Conservation (phyloP, 1,140 invertebrate genomes). For the Aphaenogaster floridana region DNA sequence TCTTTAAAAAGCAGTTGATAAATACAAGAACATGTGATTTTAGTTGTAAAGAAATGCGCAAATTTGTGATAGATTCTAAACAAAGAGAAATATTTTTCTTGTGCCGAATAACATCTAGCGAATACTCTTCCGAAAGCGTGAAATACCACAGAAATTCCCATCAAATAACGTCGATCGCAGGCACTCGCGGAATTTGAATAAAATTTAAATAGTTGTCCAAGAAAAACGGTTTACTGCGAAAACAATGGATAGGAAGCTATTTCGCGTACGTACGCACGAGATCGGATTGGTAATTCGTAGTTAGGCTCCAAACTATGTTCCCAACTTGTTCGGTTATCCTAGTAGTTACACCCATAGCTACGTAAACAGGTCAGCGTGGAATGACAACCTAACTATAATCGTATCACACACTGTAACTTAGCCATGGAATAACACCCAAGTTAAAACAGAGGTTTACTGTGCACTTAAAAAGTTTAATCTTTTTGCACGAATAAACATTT, state of each 20-base stretch:
- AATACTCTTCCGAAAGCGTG: conserved; percentile 12
- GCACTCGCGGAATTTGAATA: conserved; percentile 57
- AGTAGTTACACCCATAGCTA: conserved; percentile 53
- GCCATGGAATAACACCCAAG: conserved; percentile 10
- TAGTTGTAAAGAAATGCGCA: neutral
- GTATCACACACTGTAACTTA: conserved; percentile 62
- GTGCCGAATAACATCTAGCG: conserved; percentile 7
- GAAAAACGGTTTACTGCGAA: conserved; percentile 54
- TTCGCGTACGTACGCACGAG: conserved; percentile 44
- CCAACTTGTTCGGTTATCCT: conserved; percentile 68
- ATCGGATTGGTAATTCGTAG: conserved; percentile 70
- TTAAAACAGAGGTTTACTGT: neutral
- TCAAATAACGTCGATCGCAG: conserved; percentile 31
- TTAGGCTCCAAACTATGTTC: conserved; percentile 64
- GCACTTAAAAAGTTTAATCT: neutral
- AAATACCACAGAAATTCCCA: conserved; percentile 58
- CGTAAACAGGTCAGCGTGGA: conserved; percentile 56
- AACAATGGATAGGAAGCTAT: conserved; percentile 60
- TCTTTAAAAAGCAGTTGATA: neutral
- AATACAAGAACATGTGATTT: neutral
- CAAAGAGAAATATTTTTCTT: neutral
- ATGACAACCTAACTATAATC: conserved; percentile 70
- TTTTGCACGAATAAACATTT: neutral
- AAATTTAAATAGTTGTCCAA: conserved; percentile 66
- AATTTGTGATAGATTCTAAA: neutral